phyloP scores from a whole-genome alignment of 92 coral and sea anemone species.

The Anthopleura xanthogrammica region DNA sequence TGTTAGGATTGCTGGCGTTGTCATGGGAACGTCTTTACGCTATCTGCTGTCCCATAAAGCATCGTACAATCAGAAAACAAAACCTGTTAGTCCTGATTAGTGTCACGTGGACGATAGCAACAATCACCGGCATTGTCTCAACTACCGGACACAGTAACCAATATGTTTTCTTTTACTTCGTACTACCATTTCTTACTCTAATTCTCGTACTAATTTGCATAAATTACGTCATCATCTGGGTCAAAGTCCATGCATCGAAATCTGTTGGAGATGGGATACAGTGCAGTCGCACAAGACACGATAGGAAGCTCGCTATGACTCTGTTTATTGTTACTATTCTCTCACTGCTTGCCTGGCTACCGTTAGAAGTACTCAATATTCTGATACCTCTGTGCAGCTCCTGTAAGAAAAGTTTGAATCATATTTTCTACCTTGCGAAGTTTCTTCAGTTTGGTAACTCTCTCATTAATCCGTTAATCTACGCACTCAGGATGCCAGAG shows the following conservation, averaged over 20 bases:
- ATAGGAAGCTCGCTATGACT: constrained; percentile 30
- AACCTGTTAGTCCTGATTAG: neutral
- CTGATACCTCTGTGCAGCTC: constrained; percentile 3
- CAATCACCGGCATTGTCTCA: neutral
- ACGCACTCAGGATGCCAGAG: constrained; percentile 36
- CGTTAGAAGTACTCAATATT: constrained; percentile 14
- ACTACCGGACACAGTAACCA: neutral
- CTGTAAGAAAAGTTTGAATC: neutral
- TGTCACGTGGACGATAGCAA: constrained; percentile 25
- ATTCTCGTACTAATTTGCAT: constrained; percentile 22
- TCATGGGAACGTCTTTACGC: constrained; percentile 41
- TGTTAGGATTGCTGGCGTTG: constrained; percentile 21
- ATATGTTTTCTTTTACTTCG: constrained; percentile 10
- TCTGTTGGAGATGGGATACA: constrained; percentile 3
- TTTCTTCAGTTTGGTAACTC: constrained; percentile 42
- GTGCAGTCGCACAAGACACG: neutral
- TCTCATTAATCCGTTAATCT: constrained; percentile 25
- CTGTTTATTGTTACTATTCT: constrained; percentile 30
- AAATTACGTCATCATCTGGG: constrained; percentile 26
- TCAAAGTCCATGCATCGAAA: constrained; percentile 9
- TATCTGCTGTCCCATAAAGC: constrained; percentile 35
- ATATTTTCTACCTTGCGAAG: neutral
- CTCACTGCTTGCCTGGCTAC: constrained; percentile 33
- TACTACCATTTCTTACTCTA: constrained; percentile 1
- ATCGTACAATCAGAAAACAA: constrained; percentile 23